phyloP scores from a whole-genome alignment of 2,888 invertebrate species.

The Drosophila sordidula region DNA sequence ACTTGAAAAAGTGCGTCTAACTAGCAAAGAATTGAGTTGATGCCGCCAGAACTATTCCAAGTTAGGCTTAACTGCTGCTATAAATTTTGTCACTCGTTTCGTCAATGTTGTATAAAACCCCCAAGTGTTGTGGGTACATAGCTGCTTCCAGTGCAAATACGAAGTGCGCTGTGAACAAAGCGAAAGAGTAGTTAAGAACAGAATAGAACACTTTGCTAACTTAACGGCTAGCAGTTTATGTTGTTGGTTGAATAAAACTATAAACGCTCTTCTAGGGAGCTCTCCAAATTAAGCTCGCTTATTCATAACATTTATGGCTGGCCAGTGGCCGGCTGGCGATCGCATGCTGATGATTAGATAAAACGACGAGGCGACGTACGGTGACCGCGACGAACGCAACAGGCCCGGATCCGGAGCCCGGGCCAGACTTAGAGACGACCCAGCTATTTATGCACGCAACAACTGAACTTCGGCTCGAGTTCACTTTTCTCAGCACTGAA shows the following conservation, averaged over 20 bases:
- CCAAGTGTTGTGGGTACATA: slow-evolving; percentile 7
- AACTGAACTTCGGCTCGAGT: slow-evolving; percentile 38
- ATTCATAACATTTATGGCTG: slow-evolving; percentile 69
- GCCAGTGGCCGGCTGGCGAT: slow-evolving; percentile 21
- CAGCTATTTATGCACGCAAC: slow-evolving; percentile 49
- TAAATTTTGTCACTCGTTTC: slow-evolving; percentile 61
- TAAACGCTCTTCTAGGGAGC: slow-evolving; percentile 61
- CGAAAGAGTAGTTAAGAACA: slow-evolving; percentile 27
- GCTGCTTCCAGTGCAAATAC: slow-evolving; percentile 25
- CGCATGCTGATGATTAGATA: slow-evolving; percentile 75
- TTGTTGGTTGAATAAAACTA: slow-evolving; percentile 69
- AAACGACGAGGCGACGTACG: slow-evolving; percentile 40
- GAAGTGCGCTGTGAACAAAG: slow-evolving; percentile 18
- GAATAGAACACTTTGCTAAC: slow-evolving; percentile 53
- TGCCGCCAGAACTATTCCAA: slow-evolving; percentile 12
- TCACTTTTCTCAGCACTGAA: slow-evolving; percentile 69
- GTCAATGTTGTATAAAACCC: slow-evolving; percentile 55
- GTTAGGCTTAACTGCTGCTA: slow-evolving; percentile 5
- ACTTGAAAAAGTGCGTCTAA: slow-evolving; percentile 31
- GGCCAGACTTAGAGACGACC: slow-evolving; percentile 17
- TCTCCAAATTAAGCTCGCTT: slow-evolving; percentile 62
- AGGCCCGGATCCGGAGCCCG: slow-evolving; percentile 35
- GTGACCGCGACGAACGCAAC: slow-evolving; percentile 74
- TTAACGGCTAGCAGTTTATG: slow-evolving; percentile 62
- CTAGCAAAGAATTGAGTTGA: slow-evolving; percentile 12